These are phyloP conservation scores for Drosophila micromelanica DNA, from an alignment of 1,140 invertebrate genomes.

Conservation along the genomic window DNA sequence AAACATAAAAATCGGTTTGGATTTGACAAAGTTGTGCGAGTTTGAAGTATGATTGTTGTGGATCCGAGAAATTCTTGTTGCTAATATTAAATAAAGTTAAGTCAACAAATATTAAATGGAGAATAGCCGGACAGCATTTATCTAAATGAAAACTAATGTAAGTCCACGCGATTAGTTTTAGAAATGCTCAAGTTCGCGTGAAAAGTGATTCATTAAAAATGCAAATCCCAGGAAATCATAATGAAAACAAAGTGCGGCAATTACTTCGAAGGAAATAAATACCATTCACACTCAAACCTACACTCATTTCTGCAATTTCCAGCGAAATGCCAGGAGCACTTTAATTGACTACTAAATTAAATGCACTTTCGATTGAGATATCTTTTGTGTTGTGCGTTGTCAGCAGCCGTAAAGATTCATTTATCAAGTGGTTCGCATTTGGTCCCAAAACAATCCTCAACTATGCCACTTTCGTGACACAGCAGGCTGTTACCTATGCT, in stretches of 20 bases:
- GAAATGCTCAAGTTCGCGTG: background rate
- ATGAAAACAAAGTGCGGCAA: background rate
- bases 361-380: background rate
- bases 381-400: slow-evolving; percentile 18
- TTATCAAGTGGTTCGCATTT: slow-evolving; percentile 42
- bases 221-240: background rate
- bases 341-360: slow-evolving; percentile 31
- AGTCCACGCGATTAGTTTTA: background rate
- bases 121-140: too few relatives aligned
- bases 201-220: slow-evolving; percentile 20
- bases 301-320: background rate
- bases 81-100: too few relatives aligned
- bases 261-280: slow-evolving; percentile 12
- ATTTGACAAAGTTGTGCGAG: too few relatives aligned
- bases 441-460: slow-evolving; percentile 35
- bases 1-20: too few relatives aligned
- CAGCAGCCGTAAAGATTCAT: slow-evolving; percentile 30
- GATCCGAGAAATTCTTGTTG: too few relatives aligned
- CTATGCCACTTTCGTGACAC: slow-evolving; percentile 21
- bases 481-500: slow-evolving; percentile 61
- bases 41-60: too few relatives aligned
- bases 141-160: too few relatives aligned
- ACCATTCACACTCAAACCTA: background rate
- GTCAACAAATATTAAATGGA: too few relatives aligned
- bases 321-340: slow-evolving; percentile 6